Evolutionary conservation across 2,797 vertebrate species (phyloP).

Genomic region (Parauchenoglanis punctatus): DNA sequence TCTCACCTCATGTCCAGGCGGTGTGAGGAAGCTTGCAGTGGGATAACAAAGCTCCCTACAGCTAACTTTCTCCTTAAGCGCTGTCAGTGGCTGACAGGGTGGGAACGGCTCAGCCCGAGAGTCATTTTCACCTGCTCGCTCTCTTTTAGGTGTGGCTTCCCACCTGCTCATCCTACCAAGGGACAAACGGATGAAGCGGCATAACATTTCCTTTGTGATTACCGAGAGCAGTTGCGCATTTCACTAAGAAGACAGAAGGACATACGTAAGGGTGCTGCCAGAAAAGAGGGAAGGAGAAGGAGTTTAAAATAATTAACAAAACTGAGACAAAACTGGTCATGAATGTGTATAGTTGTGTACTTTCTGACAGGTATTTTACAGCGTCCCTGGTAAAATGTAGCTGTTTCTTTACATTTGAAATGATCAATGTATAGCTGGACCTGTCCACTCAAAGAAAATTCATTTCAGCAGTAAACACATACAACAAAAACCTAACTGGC

Average conservation of each 20-base stretch:
- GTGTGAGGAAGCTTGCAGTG: constrained; percentile 6
- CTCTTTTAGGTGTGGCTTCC: constrained; percentile 47
- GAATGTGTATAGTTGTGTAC: background rate
- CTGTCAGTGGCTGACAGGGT: constrained; percentile 44
- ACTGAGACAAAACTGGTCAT: background rate
- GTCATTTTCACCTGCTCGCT: constrained; percentile 55
- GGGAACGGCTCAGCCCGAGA: constrained; percentile 41
- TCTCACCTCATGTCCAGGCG: constrained; percentile 17
- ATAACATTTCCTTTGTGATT: background rate
- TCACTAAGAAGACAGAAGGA: background rate
- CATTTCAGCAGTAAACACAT: background rate
- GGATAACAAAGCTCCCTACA: constrained; percentile 25
- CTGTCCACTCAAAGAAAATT: background rate
- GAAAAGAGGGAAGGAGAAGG: background rate
- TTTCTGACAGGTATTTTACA: background rate
- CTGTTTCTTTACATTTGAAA: background rate
- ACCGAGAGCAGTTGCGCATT: background rate
- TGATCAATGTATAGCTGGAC: background rate
- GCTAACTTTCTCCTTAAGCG: constrained; percentile 14
- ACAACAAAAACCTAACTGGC: too few species aligned
- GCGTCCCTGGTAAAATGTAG: background rate
- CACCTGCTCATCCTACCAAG: constrained; percentile 28
- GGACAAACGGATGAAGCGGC: background rate
- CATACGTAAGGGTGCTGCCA: background rate
- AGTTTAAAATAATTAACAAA: background rate